Evolutionary conservation across 2,888 invertebrate species (phyloP).

Genomic region (Nephrocerus scutellatus): DNA sequence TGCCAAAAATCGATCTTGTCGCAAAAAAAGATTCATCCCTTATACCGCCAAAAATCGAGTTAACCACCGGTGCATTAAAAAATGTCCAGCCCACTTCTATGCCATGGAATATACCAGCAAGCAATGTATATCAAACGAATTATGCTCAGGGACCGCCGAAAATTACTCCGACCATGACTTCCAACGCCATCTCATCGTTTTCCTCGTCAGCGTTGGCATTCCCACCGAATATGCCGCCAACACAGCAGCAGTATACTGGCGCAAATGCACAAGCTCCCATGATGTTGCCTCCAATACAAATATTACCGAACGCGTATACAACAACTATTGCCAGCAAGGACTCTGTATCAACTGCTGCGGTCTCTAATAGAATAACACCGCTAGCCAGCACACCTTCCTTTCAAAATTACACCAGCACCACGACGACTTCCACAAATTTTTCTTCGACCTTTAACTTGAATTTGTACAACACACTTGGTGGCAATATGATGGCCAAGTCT

Average conservation of each 20-base stretch:
- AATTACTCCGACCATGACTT: neutral
- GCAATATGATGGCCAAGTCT: too few species aligned
- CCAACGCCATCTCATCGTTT: too few species aligned
- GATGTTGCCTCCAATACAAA: constrained; percentile 5
- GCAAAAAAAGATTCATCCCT: too few species aligned
- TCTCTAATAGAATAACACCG: neutral
- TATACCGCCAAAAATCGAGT: neutral
- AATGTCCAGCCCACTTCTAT: constrained; percentile 17
- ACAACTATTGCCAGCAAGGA: neutral
- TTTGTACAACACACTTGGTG: too few species aligned
- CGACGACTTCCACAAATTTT: constrained; percentile 23
- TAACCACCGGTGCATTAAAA: constrained; percentile 8
- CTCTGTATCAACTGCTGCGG: neutral
- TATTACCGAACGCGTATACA: constrained; percentile 14
- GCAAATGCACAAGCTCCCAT: constrained; percentile 5
- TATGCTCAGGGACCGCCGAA: neutral
- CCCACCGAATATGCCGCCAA: constrained; percentile 1
- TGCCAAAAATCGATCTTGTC: constrained; percentile 21
- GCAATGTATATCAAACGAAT: constrained; percentile 21
- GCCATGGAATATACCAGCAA: constrained; percentile 17
- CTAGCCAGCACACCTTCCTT: constrained; percentile 20
- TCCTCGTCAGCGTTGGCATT: neutral
- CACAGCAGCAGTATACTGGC: neutral
- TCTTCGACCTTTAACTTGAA: too few species aligned
- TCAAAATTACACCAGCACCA: constrained; percentile 28